A percentile compares a stretch with the other conserved stretches of the same genome.
Evolutionary conservation across 2,888 invertebrate genomes (phyloP).

Genomic region (Plagodis pulveraria): DNA sequence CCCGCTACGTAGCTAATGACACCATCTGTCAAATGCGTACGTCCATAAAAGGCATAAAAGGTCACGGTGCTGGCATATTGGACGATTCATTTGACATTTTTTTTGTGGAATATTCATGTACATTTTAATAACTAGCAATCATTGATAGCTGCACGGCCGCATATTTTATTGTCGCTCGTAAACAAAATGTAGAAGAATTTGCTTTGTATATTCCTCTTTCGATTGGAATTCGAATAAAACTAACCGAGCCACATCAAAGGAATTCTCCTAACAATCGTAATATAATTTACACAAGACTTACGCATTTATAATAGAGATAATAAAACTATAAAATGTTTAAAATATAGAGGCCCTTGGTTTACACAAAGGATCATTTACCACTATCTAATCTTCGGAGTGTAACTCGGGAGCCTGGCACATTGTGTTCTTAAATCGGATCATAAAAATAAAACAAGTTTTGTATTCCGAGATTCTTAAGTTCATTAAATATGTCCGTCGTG

Average conservation of each 20-base stretch:
- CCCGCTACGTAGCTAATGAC: slow-evolving; percentile 49
- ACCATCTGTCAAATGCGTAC: slow-evolving; percentile 53
- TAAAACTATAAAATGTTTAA: slow-evolving; percentile 32
- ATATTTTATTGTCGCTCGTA: slow-evolving; percentile 21
- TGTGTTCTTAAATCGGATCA: slow-evolving; percentile 64
- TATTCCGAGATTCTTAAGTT: slow-evolving; percentile 44
- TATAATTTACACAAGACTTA: slow-evolving; percentile 32
- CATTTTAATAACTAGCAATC: slow-evolving; percentile 29
- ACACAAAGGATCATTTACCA: slow-evolving; percentile 65
- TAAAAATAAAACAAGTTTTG: slow-evolving; percentile 63
- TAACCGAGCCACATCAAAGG: slow-evolving; percentile 25
- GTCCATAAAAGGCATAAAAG: slow-evolving; percentile 45
- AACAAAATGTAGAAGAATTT: slow-evolving; percentile 28
- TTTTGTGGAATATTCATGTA: slow-evolving; percentile 25
- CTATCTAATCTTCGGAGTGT: slow-evolving; percentile 65
- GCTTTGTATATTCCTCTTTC: slow-evolving; percentile 18
- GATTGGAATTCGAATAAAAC: slow-evolving; percentile 28
- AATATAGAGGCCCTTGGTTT: slow-evolving; percentile 40
- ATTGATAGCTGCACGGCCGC: slow-evolving; percentile 16
- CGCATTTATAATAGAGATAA: slow-evolving; percentile 33
- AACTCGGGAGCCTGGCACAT: slow-evolving; percentile 62
- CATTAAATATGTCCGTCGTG: slow-evolving; percentile 46
- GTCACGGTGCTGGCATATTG: slow-evolving; percentile 32
- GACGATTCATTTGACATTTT: slow-evolving; percentile 33
- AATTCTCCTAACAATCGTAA: slow-evolving; percentile 25